Percentiles rank a stretch among this genome's conserved stretches.
Conservation (phyloP, 2,113 vertebrate species). For the Catharus minimus region DNA sequence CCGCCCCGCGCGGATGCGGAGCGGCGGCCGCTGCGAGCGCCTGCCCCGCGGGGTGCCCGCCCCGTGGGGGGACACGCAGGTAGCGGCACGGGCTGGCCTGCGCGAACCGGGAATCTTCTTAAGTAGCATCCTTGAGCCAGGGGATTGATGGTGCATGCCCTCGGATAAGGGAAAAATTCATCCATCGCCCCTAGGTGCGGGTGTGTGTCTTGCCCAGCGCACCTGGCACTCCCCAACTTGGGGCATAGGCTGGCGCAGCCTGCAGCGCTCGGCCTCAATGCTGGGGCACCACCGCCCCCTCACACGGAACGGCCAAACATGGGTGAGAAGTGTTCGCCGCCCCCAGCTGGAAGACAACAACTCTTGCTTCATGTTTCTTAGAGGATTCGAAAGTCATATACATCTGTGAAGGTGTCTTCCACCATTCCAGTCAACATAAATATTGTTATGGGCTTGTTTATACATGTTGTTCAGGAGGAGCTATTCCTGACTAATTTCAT, state of each 20-base stretch:
- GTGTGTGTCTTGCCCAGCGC: accelerated
- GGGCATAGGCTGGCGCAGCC: not conserved
- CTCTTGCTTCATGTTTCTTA: not conserved
- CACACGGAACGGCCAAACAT: accelerated
- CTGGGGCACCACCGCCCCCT: not conserved
- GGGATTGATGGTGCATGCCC: not conserved
- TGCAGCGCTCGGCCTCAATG: not conserved
- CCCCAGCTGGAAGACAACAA: not conserved
- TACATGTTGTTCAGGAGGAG: not conserved
- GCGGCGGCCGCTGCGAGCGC: not conserved
- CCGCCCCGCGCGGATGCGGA: not conserved
- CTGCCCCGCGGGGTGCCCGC: not conserved
- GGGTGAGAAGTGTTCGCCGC: not conserved
- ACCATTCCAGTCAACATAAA: not conserved
- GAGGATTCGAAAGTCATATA: not conserved
- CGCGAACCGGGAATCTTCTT: too few relatives aligned
- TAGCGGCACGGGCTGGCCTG: not conserved
- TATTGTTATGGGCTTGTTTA: constrained; percentile 13
- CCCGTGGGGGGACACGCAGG: not conserved
- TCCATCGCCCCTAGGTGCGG: accelerated
- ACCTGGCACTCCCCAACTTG: accelerated
- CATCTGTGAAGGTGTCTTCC: not conserved
- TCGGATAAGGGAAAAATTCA: accelerated
- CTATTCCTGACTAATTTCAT: constrained; percentile 17
- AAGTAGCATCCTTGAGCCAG: accelerated